These are phyloP conservation scores for Dexiosoma caninum DNA, from an alignment of 2,888 invertebrate genomes.

Conservation along the genomic window DNA sequence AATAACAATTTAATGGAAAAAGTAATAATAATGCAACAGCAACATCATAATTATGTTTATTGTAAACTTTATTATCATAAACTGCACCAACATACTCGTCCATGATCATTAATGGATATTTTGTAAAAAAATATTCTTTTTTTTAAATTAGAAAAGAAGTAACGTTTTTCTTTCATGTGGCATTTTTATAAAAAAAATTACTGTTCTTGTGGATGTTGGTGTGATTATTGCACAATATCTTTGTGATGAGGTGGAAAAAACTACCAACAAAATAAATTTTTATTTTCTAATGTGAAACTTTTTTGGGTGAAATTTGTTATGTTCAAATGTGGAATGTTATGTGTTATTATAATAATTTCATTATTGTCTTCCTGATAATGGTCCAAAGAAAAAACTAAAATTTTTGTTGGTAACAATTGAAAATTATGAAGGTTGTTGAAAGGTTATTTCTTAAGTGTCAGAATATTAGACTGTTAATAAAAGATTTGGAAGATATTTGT, in stretches of 20 bases:
- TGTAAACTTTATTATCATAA: not conserved
- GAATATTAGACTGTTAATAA: slow-evolving; percentile 18
- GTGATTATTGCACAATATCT: slow-evolving; percentile 53
- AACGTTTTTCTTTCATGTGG: slow-evolving; percentile 29
- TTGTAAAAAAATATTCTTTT: not conserved
- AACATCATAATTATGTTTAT: slow-evolving; percentile 38
- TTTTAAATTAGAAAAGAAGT: not conserved
- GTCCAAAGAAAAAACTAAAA: not conserved
- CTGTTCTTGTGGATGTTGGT: slow-evolving; percentile 3
- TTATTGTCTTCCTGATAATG: slow-evolving; percentile 6
- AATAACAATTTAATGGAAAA: slow-evolving; percentile 37
- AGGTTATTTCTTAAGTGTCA: slow-evolving; percentile 10
- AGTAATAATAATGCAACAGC: slow-evolving; percentile 5
- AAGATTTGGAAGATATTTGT: not conserved
- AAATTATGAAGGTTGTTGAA: slow-evolving; percentile 20
- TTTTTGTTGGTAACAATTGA: not conserved
- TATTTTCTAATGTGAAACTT: not conserved
- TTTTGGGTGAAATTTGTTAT: slow-evolving; percentile 19
- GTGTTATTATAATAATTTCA: not conserved
- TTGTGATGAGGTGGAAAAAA: slow-evolving; percentile 45
- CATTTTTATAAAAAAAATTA: slow-evolving; percentile 28
- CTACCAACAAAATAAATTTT: not conserved
- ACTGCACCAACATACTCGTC: not conserved
- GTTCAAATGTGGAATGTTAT: not conserved
- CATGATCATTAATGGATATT: slow-evolving; percentile 32